Evolutionary conservation across 2,797 vertebrate species (phyloP).

Genomic region (Diglossa cyanea): DNA sequence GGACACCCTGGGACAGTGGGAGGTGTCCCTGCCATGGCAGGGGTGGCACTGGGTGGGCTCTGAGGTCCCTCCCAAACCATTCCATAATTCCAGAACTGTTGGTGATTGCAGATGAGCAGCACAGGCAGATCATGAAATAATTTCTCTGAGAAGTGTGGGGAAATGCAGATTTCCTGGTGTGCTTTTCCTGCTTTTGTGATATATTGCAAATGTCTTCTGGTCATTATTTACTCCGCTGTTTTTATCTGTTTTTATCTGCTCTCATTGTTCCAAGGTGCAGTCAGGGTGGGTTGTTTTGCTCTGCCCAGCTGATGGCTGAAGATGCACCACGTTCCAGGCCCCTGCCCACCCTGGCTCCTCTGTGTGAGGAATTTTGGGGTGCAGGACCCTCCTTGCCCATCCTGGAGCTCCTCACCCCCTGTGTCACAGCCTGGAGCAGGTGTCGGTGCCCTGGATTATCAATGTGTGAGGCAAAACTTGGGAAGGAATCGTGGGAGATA

Average conservation of each 20-base stretch:
- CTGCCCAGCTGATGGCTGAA: fast-evolving
- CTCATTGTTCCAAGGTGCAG: not conserved
- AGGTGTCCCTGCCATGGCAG: not conserved
- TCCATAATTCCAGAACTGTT: not conserved
- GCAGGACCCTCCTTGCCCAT: not conserved
- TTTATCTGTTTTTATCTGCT: not conserved
- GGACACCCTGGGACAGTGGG: not conserved
- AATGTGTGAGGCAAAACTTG: not conserved
- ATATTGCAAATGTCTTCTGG: not conserved
- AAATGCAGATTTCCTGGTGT: not conserved
- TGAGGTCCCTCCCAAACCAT: not conserved
- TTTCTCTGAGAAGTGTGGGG: not conserved
- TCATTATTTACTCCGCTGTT: not conserved
- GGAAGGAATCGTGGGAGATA: not conserved
- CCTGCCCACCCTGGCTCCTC: not conserved
- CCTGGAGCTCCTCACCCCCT: fast-evolving
- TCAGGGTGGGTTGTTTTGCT: not conserved
- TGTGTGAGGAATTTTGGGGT: not conserved
- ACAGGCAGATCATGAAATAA: fast-evolving
- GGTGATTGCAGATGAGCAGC: not conserved
- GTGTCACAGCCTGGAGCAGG: not conserved
- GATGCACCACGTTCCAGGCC: fast-evolving
- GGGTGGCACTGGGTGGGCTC: fast-evolving
- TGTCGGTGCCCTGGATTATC: fast-evolving
- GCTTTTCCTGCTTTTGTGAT: not conserved